These are phyloP conservation scores for Drosophila watanabei DNA, from an alignment of 1,140 invertebrate genomes.

Conservation along the genomic window DNA sequence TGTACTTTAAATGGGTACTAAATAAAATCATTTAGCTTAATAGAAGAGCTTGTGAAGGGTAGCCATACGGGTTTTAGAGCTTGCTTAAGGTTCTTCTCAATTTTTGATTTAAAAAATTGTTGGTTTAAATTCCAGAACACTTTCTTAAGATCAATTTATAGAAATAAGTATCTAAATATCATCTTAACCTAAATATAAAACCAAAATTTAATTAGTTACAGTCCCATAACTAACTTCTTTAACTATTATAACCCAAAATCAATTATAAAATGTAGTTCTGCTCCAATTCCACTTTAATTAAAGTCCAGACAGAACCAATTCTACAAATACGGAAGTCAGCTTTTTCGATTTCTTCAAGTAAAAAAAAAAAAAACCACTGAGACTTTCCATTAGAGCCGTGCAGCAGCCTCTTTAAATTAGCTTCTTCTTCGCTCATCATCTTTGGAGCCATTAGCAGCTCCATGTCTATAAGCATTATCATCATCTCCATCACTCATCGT, in stretches of 20 bases:
- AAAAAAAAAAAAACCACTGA: constrained; percentile 1
- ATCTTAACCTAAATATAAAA: not conserved
- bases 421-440: constrained; percentile 28
- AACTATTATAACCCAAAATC: constrained; percentile 1
- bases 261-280: constrained; percentile 21
- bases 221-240: not conserved
- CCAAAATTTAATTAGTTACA: not conserved
- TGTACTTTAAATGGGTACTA: not conserved
- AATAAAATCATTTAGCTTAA: not conserved
- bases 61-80: too few species aligned
- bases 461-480: constrained; percentile 24
- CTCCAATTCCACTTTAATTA: constrained; percentile 31
- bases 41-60: not conserved
- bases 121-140: not conserved
- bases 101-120: too few species aligned
- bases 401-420: constrained; percentile 15
- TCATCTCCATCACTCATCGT: constrained; percentile 20
- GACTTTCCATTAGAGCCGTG: constrained; percentile 19
- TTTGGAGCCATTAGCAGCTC: constrained; percentile 38
- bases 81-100: too few species aligned
- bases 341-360: constrained; percentile 14
- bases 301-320: not conserved
- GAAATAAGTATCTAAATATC: not conserved
- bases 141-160: not conserved
- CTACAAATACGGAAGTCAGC: not conserved